Base-by-base conservation (phyloP, 2,113 vertebrate genomes). In the Rhabdornis inornatus region DNA sequence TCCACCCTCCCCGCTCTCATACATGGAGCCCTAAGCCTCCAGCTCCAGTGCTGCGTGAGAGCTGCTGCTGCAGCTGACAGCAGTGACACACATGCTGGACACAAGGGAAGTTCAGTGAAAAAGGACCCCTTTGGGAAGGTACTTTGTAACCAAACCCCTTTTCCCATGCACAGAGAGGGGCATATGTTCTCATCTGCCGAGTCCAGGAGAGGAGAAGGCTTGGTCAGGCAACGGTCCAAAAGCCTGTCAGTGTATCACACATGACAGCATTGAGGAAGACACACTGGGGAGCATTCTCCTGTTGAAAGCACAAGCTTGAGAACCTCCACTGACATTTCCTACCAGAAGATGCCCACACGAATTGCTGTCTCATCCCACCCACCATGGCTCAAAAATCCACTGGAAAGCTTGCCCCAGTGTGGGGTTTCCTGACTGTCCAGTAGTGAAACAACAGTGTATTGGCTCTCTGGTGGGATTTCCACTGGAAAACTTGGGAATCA, bases 161-260 rank as follows among this genome's bases (percentile, higher is more conserved):
- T 42, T 20, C n/a, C 59, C 23, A 2, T 33, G 23, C 39, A 55
- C 0, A 0, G 57, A 27, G 60, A 42, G 33, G 11, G 7, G 28
- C 15, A 1, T 18, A 11, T 18, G 23, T 39, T 83, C 42, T 59
- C 75, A 50, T 76, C 50, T 72, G 28, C 15, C 20, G 12, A n/a
- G 18, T 27, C 39, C 23, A 31, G 69, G 47, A 79, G 30, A 74
- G 71, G 37, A 65, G 23, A 7, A 45, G 21, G 7, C n/a, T 65
- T 45, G 28, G 25, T 40, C n/a, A 61, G 63, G 22, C 23, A 21
- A 16, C 5, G 45, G 28, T 57, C 42, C 20, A 28, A 40, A 81
- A 70, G 27, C 33, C 21, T 24, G 18, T 25, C 0, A 0, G 17
- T 39, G 8, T 18, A 18, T 55, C 37, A 31, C 40, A 47, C 7